A percentile compares a stretch with the other conserved stretches of the same genome.
phyloP scores from a whole-genome alignment of 1,140 invertebrate genomes.

The Drosophila carrolli region DNA sequence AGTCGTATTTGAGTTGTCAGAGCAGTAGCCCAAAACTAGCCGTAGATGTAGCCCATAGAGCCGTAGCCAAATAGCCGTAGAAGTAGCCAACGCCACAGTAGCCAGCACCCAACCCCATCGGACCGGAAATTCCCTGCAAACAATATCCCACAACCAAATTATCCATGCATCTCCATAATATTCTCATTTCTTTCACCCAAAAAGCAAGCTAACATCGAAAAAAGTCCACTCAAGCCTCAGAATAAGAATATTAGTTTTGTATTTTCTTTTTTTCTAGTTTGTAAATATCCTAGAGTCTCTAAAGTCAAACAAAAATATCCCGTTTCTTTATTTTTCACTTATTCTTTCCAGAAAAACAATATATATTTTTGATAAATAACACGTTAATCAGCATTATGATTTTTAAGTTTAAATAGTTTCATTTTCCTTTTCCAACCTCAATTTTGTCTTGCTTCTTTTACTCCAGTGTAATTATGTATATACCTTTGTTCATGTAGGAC shows the following conservation, averaged over 20 bases:
- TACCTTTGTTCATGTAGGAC: background rate
- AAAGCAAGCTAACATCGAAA: background rate
- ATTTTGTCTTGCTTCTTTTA: slow-evolving; percentile 2
- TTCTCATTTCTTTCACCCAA: background rate
- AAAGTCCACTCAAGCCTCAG: background rate
- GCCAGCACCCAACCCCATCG: slow-evolving; percentile 15
- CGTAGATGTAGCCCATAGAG: slow-evolving; percentile 34
- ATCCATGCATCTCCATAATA: background rate
- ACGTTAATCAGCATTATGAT: too few species aligned
- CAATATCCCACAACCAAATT: background rate
- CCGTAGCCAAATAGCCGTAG: slow-evolving; percentile 63
- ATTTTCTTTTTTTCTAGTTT: too few species aligned
- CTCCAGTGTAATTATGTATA: slow-evolving; percentile 1
- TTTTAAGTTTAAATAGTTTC: too few species aligned
- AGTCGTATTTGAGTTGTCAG: slow-evolving; percentile 85
- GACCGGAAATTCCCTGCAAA: background rate
- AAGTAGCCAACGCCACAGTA: slow-evolving; percentile 32
- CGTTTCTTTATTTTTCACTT: too few species aligned
- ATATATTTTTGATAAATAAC: too few species aligned
- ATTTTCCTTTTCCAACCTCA: background rate
- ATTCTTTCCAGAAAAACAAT: too few species aligned
- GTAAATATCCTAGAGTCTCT: too few species aligned
- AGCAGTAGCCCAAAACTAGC: slow-evolving; percentile 74
- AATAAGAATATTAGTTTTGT: too few species aligned
- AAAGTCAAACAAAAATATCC: too few species aligned